A percentile compares a stretch with the other conserved stretches of the same genome.
These are phyloP conservation scores for Volucella inanis DNA, from an alignment of 2,888 invertebrate species.

Conservation along the genomic window DNA sequence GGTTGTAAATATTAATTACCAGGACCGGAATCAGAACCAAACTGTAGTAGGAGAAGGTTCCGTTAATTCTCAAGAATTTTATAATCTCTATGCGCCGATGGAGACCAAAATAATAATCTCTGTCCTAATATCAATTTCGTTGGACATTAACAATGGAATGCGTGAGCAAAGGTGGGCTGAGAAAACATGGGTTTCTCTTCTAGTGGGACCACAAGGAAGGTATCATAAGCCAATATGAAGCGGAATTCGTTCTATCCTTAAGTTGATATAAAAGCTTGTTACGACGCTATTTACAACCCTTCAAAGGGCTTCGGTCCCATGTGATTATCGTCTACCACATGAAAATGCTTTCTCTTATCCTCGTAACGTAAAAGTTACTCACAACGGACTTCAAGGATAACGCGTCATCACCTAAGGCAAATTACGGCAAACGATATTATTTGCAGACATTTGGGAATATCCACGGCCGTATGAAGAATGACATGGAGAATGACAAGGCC, in stretches of 20 bases:
- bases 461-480: not conserved
- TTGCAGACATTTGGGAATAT: constrained; percentile 60
- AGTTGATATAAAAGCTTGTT: constrained; percentile 34
- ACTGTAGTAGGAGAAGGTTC: constrained; percentile 2
- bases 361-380: constrained; percentile 35
- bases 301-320: constrained; percentile 22
- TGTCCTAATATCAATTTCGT: constrained; percentile 38
- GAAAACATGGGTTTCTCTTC: not conserved
- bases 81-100: constrained; percentile 10
- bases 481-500: too few species aligned
- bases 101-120: constrained; percentile 13
- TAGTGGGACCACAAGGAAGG: not conserved
- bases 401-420: constrained; percentile 41
- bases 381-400: constrained; percentile 10
- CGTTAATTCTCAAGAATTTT: constrained; percentile 9
- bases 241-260: not conserved
- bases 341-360: constrained; percentile 39
- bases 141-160: constrained; percentile 34
- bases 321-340: constrained; percentile 35
- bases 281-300: constrained; percentile 35
- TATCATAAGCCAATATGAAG: constrained; percentile 20
- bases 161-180: not conserved
- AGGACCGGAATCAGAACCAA: not conserved
- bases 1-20: constrained; percentile 51
- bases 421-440: constrained; percentile 25